Conservation (phyloP, 2,888 invertebrate species). For the Trachelus iudaicus region DNA sequence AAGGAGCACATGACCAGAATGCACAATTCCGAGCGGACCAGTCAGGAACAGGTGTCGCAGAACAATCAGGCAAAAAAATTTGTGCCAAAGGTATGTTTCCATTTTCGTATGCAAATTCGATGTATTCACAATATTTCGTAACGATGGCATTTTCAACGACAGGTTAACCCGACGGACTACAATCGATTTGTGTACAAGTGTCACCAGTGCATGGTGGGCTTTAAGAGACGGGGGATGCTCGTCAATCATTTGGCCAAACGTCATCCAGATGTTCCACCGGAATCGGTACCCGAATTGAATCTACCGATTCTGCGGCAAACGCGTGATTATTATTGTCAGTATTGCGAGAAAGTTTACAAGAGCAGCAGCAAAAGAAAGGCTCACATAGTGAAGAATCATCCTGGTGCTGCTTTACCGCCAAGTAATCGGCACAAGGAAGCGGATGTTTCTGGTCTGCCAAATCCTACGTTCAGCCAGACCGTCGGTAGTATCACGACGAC, state of each 20-base stretch:
- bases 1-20: slow-evolving; percentile 78
- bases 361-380: slow-evolving; percentile 86
- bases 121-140: background rate
- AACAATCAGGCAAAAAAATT: slow-evolving; percentile 67
- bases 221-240: slow-evolving; percentile 86
- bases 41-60: slow-evolving; percentile 33
- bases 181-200: slow-evolving; percentile 82
- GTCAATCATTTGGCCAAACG: slow-evolving; percentile 87
- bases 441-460: slow-evolving; percentile 67
- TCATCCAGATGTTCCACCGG: slow-evolving; percentile 74
- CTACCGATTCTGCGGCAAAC: slow-evolving; percentile 82
- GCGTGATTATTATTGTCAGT: slow-evolving; percentile 84
- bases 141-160: slow-evolving; percentile 3
- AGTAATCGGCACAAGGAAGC: slow-evolving; percentile 66
- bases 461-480: slow-evolving; percentile 75
- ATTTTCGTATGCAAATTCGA: background rate
- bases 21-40: slow-evolving; percentile 69
- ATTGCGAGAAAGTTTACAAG: slow-evolving; percentile 86
- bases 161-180: slow-evolving; percentile 73
- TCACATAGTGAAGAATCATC: slow-evolving; percentile 86
- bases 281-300: slow-evolving; percentile 79
- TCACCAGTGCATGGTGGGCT: slow-evolving; percentile 78
- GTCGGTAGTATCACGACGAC: slow-evolving; percentile 79
- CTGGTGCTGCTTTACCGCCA: slow-evolving; percentile 76
- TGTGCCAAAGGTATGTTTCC: slow-evolving; percentile 67